Base-by-base conservation (phyloP, 2,113 vertebrate genomes). In the Erythrolamprus reginae region DNA sequence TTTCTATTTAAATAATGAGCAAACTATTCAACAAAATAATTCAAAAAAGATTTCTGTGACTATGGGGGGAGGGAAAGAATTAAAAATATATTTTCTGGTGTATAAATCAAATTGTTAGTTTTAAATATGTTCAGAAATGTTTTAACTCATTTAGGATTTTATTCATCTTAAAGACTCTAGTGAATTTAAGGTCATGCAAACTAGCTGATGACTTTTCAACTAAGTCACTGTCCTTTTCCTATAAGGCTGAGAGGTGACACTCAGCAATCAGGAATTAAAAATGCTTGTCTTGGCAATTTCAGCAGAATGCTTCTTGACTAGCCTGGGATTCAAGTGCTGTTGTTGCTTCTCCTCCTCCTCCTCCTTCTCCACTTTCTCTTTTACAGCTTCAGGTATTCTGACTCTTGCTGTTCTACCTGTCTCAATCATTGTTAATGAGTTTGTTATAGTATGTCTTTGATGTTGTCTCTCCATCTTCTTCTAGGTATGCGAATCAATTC, bases 1-100 rank as follows among this genome's bases (percentile, higher is more conserved):
- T 93, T 93, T 95, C 96, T 93, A 94, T 95, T 96, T n/a, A n/a
- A 97, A 97, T 96, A 92, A 92, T 92, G 94, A 96, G 93, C 93
- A 96, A 96, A 95, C 95, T 94, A 87, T 92, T 28, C 0, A 91
- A 91, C 92, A 84, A 89, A 91, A 93, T 85, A 84, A 85, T 70
- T 85, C 15, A 10, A 93, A 93, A 94, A 55, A 88, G 91, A 92
- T 88, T 93, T 96, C 51, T 58, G 19, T 92, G 92, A 86, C 93
- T 92, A 89, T 52, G 90, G 61, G 28, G 89, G 92, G 90, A 93
- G 89, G 17, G 70, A 21, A 77, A 65, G 6, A 77, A 3, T 21
- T 8, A 8, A 89, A 86, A 50, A 84, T 85, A 61, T 2, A 15
- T 17, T 3, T 82, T 1, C 87, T 92, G 89, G 58, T 95, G 23